A percentile compares a stretch with the other conserved stretches of the same genome.
Conservation (phyloP, 2,888 invertebrate species). For the Epinotia demarniana region DNA sequence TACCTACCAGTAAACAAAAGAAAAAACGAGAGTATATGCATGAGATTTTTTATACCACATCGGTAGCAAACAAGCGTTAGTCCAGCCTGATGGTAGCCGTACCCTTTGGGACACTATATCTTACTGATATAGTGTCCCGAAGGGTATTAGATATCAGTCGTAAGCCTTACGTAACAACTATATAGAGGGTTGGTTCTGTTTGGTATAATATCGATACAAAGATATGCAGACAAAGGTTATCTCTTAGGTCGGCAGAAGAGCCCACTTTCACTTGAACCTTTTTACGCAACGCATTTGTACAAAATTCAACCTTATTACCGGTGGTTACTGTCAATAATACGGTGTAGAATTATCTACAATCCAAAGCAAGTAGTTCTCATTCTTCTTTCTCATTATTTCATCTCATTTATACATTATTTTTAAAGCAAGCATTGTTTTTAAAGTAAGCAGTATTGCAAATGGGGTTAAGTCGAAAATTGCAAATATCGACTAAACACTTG, state of each 20-base stretch:
- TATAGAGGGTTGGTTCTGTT: background rate
- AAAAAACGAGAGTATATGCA: too few species aligned
- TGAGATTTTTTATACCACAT: too few species aligned
- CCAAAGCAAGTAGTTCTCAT: background rate
- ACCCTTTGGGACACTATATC: too few species aligned
- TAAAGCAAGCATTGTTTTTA: background rate
- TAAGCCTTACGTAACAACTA: background rate
- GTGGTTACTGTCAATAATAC: background rate
- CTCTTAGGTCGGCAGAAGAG: constrained; percentile 37
- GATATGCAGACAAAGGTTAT: constrained; percentile 39
- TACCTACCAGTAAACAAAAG: too few species aligned
- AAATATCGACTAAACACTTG: too few species aligned
- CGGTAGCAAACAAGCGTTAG: too few species aligned
- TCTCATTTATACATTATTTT: background rate
- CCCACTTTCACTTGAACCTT: constrained; percentile 34
- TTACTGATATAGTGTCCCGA: too few species aligned
- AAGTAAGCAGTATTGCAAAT: too few species aligned
- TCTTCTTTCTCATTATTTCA: background rate
- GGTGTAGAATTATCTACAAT: constrained; percentile 13
- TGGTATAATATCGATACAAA: constrained; percentile 14
- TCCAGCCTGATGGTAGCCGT: too few species aligned
- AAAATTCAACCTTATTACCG: background rate
- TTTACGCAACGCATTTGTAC: background rate
- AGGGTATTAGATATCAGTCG: background rate
- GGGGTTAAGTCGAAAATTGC: too few species aligned